Evolutionary conservation across 2,797 vertebrate genomes (phyloP).

Genomic region (Atherinosoma microstoma): DNA sequence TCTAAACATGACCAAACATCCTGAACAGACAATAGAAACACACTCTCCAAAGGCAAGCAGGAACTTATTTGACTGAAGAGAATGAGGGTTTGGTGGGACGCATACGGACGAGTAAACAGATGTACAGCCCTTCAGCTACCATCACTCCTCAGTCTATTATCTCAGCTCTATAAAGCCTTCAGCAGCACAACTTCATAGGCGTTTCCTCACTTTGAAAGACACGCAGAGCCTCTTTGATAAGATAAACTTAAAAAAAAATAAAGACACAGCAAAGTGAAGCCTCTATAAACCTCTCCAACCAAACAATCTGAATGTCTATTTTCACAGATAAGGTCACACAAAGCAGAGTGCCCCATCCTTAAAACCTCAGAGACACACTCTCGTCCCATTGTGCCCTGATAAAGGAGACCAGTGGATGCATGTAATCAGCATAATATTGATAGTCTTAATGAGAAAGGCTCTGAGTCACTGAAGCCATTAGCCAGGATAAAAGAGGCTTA

Average conservation of each 20-base stretch:
- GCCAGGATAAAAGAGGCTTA: conserved; percentile 79
- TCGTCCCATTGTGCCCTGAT: conserved; percentile 72
- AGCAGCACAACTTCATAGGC: conserved; percentile 46
- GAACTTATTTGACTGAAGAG: conserved; percentile 16
- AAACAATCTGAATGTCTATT: conserved; percentile 62
- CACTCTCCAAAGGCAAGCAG: neutral
- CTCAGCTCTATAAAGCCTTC: conserved; percentile 48
- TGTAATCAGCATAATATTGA: conserved; percentile 86
- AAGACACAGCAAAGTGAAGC: conserved; percentile 28
- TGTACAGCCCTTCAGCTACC: conserved; percentile 11
- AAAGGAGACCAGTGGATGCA: conserved; percentile 68
- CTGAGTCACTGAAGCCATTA: conserved; percentile 84
- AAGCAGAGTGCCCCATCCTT: conserved; percentile 37
- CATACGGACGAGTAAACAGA: conserved; percentile 32
- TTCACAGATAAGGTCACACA: conserved; percentile 59
- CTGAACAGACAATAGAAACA: neutral
- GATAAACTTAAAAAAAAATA: conserved; percentile 46
- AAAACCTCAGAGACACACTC: conserved; percentile 57
- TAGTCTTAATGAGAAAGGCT: conserved; percentile 82
- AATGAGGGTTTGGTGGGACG: conserved; percentile 1
- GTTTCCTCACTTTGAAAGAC: conserved; percentile 46
- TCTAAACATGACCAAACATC: neutral
- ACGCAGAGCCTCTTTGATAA: conserved; percentile 39
- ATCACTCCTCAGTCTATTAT: conserved; percentile 41
- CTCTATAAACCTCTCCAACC: conserved; percentile 36